phyloP scores from a whole-genome alignment of 2,113 vertebrate genomes.

The Dolichallabes microphthalmus region DNA sequence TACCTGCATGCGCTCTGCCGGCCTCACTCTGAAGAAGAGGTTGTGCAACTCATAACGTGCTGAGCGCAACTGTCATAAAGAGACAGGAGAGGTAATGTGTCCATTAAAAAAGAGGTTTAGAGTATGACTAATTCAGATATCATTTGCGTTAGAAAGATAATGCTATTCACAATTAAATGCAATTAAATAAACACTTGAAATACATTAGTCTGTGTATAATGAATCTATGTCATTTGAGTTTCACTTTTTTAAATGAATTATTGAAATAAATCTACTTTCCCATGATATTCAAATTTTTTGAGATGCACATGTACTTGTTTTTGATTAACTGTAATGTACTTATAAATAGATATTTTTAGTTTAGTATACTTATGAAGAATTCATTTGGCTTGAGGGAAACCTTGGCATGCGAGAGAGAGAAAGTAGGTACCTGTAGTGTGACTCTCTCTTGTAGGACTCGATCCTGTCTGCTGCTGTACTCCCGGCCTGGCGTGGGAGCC shows the following conservation, averaged over 20 bases:
- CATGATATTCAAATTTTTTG: no score
- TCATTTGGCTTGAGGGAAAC: slow-evolving; percentile 16
- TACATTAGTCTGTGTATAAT: no score
- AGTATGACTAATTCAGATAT: neutral
- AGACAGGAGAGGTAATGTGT: neutral
- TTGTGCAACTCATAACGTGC: slow-evolving; percentile 68
- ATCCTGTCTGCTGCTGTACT: slow-evolving; percentile 62
- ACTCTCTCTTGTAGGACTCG: slow-evolving; percentile 66
- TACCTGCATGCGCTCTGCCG: slow-evolving; percentile 68
- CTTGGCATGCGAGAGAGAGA: neutral
- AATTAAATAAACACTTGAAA: no score
- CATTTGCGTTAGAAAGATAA: neutral
- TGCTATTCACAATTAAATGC: neutral
- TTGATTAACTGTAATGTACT: neutral
- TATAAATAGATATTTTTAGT: neutral
- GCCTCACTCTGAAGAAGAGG: slow-evolving; percentile 68
- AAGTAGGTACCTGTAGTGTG: slow-evolving; percentile 64
- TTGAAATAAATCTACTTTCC: no score
- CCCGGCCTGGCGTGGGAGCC: slow-evolving; percentile 54
- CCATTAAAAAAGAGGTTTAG: slow-evolving; percentile 12
- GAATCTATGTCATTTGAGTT: no score
- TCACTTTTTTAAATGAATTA: no score
- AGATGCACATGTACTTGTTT: neutral
- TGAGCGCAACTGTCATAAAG: slow-evolving; percentile 64
- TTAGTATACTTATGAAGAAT: slow-evolving; percentile 16